These are phyloP conservation scores for Petroica traversi DNA, from an alignment of 2,113 vertebrate genomes.

Conservation along the genomic window DNA sequence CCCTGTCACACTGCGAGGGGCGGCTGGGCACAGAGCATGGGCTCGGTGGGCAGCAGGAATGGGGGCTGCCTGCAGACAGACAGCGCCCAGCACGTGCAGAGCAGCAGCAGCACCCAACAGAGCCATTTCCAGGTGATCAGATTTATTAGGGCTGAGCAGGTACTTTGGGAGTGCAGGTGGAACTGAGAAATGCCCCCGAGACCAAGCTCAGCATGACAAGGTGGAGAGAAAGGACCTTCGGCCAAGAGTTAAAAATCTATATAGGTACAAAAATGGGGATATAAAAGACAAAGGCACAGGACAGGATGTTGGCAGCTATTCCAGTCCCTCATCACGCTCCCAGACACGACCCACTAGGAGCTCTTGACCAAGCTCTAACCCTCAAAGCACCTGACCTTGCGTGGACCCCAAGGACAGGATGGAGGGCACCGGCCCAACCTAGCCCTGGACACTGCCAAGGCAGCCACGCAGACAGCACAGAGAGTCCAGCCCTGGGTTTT, in stretches of 20 bases:
- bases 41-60: neutral
- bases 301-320: neutral
- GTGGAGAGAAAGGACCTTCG: neutral
- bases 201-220: neutral
- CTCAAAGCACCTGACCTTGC: neutral
- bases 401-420: neutral
- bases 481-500: neutral
- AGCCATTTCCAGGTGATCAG: fast-evolving
- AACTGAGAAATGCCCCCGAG: fast-evolving
- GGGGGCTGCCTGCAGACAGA: fast-evolving
- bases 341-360: fast-evolving
- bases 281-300: neutral
- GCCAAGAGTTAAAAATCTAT: neutral
- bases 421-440: neutral
- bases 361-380: neutral
- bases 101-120: neutral
- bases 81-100: fast-evolving
- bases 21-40: fast-evolving
- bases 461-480: neutral
- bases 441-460: neutral
- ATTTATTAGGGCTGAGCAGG: neutral
- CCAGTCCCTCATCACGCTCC: neutral
- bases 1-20: fast-evolving
- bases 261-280: neutral
- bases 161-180: neutral